Evolutionary conservation across 2,888 invertebrate species (phyloP).

Genomic region (Hyposoter didymator): DNA sequence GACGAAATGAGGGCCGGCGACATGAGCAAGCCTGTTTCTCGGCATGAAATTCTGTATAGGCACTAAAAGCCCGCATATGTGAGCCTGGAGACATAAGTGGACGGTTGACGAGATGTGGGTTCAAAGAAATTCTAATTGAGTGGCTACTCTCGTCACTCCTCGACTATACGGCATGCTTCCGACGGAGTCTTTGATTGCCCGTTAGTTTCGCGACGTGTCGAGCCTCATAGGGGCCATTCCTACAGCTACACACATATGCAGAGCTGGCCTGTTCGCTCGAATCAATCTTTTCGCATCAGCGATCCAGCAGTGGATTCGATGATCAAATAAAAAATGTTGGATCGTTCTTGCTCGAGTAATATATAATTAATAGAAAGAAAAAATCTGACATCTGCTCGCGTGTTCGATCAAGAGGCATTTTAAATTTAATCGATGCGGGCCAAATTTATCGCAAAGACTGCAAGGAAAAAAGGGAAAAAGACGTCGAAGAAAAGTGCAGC

Average conservation of each 20-base stretch:
- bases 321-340: background rate
- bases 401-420: slow-evolving; percentile 7
- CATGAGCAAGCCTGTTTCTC: slow-evolving; percentile 7
- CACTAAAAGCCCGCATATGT: slow-evolving; percentile 49
- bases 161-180: slow-evolving; percentile 2
- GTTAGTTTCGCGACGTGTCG: slow-evolving; percentile 20
- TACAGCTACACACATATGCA: too few species aligned
- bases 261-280: background rate
- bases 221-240: slow-evolving; percentile 21
- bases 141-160: slow-evolving; percentile 60
- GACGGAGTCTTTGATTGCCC: slow-evolving; percentile 60
- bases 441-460: background rate
- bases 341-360: background rate
- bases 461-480: slow-evolving; percentile 35
- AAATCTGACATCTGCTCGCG: background rate
- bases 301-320: slow-evolving; percentile 1
- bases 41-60: background rate
- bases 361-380: background rate
- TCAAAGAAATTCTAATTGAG: slow-evolving; percentile 82
- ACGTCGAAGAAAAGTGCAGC: slow-evolving; percentile 66
- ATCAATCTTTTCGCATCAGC: slow-evolving; percentile 18
- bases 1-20: slow-evolving; percentile 19
- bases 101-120: slow-evolving; percentile 74
- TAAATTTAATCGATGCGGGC: slow-evolving; percentile 49
- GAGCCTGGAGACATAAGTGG: slow-evolving; percentile 65